phyloP scores from a whole-genome alignment of 2,888 invertebrate genomes.

The Cinara cedri region DNA sequence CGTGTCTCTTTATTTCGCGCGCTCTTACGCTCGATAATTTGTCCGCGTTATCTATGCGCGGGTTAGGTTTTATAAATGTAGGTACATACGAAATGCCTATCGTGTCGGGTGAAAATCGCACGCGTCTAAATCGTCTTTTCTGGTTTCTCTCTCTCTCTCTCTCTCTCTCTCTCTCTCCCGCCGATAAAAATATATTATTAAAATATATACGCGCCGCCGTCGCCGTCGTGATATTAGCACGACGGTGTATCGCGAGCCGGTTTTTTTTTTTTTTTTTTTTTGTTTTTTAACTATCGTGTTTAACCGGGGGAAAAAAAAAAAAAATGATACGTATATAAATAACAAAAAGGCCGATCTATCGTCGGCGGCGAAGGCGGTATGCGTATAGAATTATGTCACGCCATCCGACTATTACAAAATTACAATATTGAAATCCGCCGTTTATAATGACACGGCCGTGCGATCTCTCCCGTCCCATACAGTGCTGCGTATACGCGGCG shows the following conservation, averaged over 20 bases:
- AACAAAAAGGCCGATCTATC: background rate
- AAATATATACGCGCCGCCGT: no score
- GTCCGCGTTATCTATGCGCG: no score
- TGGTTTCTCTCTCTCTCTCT: background rate
- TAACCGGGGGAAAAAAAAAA: background rate
- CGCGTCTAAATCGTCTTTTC: background rate
- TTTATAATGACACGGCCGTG: background rate
- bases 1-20: no score
- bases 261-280: no score
- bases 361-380: no score
- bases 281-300: no score
- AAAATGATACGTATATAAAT: background rate
- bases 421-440: conserved; percentile 30
- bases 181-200: background rate
- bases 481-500: no score
- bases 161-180: background rate
- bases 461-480: background rate
- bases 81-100: background rate
- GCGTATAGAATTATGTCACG: conserved; percentile 37
- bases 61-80: no score
- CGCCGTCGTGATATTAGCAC: no score
- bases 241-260: no score
- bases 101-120: conserved; percentile 42
- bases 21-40: conserved; percentile 18
- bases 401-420: conserved; percentile 5